Base-by-base conservation (phyloP, 2,797 vertebrate species). In the Phataginus tetradactyla region DNA sequence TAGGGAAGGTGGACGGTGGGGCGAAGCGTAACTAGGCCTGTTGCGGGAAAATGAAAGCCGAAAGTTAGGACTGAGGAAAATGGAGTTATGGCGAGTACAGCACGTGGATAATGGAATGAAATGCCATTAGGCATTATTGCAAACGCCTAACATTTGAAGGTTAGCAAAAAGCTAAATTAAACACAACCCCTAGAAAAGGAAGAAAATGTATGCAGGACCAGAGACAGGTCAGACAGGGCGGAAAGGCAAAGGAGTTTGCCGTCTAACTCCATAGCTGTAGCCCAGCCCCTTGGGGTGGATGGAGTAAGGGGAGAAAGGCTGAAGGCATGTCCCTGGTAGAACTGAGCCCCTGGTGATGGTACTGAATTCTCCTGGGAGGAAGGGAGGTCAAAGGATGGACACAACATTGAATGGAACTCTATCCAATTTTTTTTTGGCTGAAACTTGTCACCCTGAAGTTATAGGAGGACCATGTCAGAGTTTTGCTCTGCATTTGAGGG, bases 121-220 rank as follows among this genome's bases (percentile, higher is more conserved):
- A 32, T 81, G 17, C 11, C 37, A 10, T 53, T 64, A 66, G 88
- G 37, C 23, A 32, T 23, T 42, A 79, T 78, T 95, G 94, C 72
- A 21, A 45, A 45, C 10, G 45, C 45, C 45, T 45, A 45, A 12
- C 45, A 45, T 45, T 45, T 45, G 45, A 72, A 69, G 21, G 0
- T 66, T 83, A 59, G 55, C 69, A 83, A 92, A 84, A 94, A 42
- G 8, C 66, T 83, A 23, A 85, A 63, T 72, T 55, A 86, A 79
- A 11, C 32, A n/a, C 29, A 68, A 34, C 15, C 37, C 51, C 71
- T 88, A 88, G 88, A 49, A 74, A 27, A 27, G 17, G 29, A 29
- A 92, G 49, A 63, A 80, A 75, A 83, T 0, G 20, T 23, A 2
- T 25, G 5, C 45, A 61, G 34, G 74, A 71, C 39, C 14, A 17